Evolutionary conservation across 2,113 vertebrate genomes (phyloP), one percentile per base, ranked within the genome.

Genomic region (Urocynchramus pylzowi): DNA sequence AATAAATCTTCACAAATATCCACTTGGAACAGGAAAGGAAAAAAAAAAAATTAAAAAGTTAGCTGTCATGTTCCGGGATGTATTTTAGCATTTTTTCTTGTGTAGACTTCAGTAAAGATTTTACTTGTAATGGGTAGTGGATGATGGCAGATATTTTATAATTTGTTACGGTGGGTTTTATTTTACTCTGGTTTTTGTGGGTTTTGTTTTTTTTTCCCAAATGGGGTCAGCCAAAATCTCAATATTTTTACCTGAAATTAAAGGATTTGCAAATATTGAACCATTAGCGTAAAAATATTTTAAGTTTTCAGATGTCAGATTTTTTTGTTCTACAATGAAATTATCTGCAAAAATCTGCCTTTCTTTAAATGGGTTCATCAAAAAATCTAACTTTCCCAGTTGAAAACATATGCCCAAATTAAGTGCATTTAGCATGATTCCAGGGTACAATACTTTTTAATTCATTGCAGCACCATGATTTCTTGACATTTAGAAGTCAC

Each of bases 1-100:
- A 84, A 96, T 92, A 95, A 94, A 92, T 96, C 85, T 83, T 94
- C 47, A 80, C 27, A 70, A 30, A 83, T 93, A 90, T 27, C 18
- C 35, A 67, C 47, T 87, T 68, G 69, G 45, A 92, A 95, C 8
- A 63, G 7, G 10, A 49, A 53, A 28, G 18, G 7, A 1, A 61
- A 71, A 49, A 39, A 71, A 49, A 39, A 37, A 12, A 10, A 8
- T 2, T 45, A 16, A 41, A 22, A 61, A 44, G 27, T 76, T 80
- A 57, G 3, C 5, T 70, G 9, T 88, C 20, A 33, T 75, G 13
- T 67, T 86, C 24, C 23, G 70, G 52, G 42, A 45, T 17, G 8
- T 33, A 75, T 64, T 82, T 91, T 41, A 73, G 23, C 9, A 35
- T 37, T 35, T 63, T 47, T 42, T 64, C 39, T 70, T 74, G 65